These are phyloP conservation scores for Pemphigus obesinymphae DNA, from an alignment of 1,140 invertebrate genomes.

Conservation along the genomic window DNA sequence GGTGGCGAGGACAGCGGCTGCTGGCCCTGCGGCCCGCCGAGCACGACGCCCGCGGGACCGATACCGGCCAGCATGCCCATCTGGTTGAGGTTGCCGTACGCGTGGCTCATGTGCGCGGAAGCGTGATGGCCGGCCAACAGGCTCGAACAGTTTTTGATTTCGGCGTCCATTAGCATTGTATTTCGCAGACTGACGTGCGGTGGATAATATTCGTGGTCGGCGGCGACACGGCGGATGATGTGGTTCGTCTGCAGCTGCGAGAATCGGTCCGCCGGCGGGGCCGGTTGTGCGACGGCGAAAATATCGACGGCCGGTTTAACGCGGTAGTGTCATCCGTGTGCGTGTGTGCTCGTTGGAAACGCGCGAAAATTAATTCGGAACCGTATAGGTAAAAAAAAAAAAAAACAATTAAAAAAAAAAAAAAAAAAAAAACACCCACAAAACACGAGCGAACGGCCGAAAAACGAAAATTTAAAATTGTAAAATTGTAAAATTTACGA, in stretches of 20 bases:
- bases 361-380: neutral
- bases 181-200: neutral
- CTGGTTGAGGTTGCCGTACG: slow-evolving; percentile 43
- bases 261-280: neutral
- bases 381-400: neutral
- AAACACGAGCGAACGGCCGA: neutral
- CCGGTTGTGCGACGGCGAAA: neutral
- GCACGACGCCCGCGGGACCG: slow-evolving; percentile 14
- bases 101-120: slow-evolving; percentile 48
- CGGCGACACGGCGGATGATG: neutral
- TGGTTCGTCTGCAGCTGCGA: too few relatives aligned
- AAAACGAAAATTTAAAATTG: neutral
- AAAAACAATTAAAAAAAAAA: neutral
- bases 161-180: slow-evolving; percentile 34
- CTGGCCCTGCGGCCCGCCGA: slow-evolving; percentile 4
- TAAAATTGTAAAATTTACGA: too few relatives aligned
- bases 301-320: neutral
- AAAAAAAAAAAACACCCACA: neutral
- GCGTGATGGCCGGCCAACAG: slow-evolving; percentile 27
- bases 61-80: slow-evolving; percentile 35
- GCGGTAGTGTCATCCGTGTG: neutral
- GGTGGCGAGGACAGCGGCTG: slow-evolving; percentile 49
- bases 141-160: slow-evolving; percentile 25
- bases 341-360: neutral
- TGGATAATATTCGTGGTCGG: neutral